These are phyloP conservation scores for Brachionus angularis DNA, from an alignment of 1,140 invertebrate species.

Conservation along the genomic window DNA sequence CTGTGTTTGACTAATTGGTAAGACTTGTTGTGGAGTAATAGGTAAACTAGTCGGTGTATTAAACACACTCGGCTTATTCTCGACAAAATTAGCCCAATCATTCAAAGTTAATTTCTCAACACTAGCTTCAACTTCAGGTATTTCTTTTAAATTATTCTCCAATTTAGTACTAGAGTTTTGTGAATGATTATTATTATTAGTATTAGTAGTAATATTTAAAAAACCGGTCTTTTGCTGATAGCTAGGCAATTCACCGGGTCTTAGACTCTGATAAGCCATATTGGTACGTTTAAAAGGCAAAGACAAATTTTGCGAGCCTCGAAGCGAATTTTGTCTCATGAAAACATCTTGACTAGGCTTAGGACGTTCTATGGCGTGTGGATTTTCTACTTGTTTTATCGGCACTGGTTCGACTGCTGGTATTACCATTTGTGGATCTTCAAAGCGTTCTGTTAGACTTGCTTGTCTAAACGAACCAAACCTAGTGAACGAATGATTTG, in stretches of 20 bases:
- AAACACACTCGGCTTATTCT: background rate
- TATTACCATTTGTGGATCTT: conserved; percentile 60
- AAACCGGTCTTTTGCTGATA: conserved; percentile 31
- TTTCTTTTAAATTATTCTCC: too few relatives aligned
- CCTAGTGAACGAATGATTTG: conserved; percentile 85
- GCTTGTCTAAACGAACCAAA: conserved; percentile 80
- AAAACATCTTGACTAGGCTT: background rate
- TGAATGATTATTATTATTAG: too few relatives aligned
- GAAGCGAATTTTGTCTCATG: background rate
- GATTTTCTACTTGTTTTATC: background rate
- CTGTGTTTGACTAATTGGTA: background rate
- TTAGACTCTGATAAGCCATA: background rate
- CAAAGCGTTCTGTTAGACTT: conserved; percentile 72
- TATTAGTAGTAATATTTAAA: background rate
- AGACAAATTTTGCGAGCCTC: background rate
- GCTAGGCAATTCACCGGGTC: conserved; percentile 4
- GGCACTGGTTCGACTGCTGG: conserved; percentile 25
- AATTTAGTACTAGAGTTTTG: too few relatives aligned
- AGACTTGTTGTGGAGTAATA: background rate
- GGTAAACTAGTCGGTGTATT: background rate
- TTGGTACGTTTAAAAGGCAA: conserved; percentile 13
- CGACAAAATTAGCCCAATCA: too few relatives aligned
- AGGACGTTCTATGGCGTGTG: conserved; percentile 34
- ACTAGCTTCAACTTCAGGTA: too few relatives aligned
- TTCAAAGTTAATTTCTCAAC: too few relatives aligned